Percentiles rank a stretch among this genome's conserved stretches.
phyloP scores from a whole-genome alignment of 2,113 vertebrate species.

The Otis tarda region DNA sequence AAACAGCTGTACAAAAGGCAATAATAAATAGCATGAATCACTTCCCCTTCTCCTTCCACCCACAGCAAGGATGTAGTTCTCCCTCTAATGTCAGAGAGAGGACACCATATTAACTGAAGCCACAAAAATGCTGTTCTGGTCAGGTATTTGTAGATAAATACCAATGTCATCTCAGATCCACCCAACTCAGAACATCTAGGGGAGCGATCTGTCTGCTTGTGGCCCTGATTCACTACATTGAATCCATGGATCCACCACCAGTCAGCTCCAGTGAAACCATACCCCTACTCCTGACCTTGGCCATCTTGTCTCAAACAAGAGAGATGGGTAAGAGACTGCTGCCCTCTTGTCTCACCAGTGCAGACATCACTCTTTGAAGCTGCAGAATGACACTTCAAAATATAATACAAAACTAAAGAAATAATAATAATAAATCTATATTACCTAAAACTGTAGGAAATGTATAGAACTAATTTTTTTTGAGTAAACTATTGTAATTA shows the following conservation, averaged over 20 bases:
- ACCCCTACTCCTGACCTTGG: background rate
- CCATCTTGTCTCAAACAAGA: background rate
- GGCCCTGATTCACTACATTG: too few species aligned
- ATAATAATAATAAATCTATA: background rate
- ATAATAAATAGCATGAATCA: background rate
- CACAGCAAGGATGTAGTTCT: background rate
- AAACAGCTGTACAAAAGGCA: background rate
- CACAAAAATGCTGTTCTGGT: background rate
- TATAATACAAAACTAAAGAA: background rate
- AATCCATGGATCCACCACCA: too few species aligned
- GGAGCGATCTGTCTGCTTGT: background rate
- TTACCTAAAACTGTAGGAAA: background rate
- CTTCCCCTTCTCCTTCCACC: background rate
- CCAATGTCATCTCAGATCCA: background rate
- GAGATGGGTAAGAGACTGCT: background rate
- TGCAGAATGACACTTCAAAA: background rate
- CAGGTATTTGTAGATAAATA: background rate
- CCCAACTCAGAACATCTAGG: background rate
- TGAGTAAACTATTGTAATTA: background rate
- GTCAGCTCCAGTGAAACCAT: background rate
- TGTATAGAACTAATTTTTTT: background rate
- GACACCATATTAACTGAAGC: background rate
- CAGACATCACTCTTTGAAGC: background rate
- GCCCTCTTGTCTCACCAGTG: background rate
- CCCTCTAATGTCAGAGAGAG: background rate